Conservation (phyloP, 2,113 vertebrate genomes). For the Poeciliopsis prolifica region DNA sequence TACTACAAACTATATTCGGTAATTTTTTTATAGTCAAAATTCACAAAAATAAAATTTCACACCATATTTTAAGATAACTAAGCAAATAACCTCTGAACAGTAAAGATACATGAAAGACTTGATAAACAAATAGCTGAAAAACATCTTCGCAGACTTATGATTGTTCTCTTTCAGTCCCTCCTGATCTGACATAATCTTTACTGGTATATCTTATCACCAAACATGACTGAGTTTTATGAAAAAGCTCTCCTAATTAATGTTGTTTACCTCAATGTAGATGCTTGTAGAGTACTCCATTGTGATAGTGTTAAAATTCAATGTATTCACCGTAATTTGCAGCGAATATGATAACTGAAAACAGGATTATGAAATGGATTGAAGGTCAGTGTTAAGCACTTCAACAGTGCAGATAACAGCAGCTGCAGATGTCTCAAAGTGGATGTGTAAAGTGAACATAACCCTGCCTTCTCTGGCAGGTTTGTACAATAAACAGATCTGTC, state of each 20-base stretch:
- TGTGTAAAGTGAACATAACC: neutral
- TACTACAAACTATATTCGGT: too few relatives aligned
- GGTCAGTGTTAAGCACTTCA: neutral
- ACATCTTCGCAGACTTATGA: neutral
- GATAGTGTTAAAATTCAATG: neutral
- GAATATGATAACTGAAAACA: neutral
- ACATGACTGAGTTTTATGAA: too few relatives aligned
- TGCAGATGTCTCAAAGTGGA: neutral
- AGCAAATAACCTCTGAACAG: too few relatives aligned
- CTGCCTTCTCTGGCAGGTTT: constrained; percentile 7
- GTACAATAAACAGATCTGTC: constrained; percentile 12
- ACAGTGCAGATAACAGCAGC: neutral
- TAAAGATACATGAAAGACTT: too few relatives aligned
- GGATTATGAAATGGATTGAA: neutral
- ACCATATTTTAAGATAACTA: too few relatives aligned
- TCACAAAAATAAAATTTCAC: too few relatives aligned
- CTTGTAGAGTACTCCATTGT: neutral
- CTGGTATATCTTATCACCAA: too few relatives aligned
- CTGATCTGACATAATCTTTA: too few relatives aligned
- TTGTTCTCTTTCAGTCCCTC: neutral
- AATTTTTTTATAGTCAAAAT: too few relatives aligned
- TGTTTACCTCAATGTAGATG: neutral
- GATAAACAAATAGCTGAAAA: too few relatives aligned
- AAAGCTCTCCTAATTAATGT: too few relatives aligned
- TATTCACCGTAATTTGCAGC: neutral